phyloP scores from a whole-genome alignment of 2,113 vertebrate genomes.

The Uropsilus gracilis region DNA sequence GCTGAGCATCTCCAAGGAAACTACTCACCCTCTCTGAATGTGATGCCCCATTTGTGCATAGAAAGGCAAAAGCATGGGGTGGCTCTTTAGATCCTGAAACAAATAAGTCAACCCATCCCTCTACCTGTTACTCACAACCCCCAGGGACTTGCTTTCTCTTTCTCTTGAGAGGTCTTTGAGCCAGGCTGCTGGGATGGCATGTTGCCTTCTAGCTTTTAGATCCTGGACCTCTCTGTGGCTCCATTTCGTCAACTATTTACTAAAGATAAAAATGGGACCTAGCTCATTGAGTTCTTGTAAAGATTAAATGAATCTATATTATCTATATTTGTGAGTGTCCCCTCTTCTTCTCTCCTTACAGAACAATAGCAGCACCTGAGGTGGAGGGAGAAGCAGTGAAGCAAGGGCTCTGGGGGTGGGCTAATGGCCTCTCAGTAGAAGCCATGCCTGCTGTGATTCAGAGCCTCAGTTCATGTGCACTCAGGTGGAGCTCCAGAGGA shows the following conservation, averaged over 20 bases:
- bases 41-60: neutral
- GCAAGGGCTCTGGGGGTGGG: neutral
- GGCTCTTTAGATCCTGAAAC: neutral
- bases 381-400: neutral
- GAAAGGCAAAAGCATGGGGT: neutral
- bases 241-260: no score
- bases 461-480: neutral
- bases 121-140: neutral
- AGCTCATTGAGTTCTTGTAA: no score
- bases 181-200: no score
- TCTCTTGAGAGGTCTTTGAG: no score
- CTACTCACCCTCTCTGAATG: neutral
- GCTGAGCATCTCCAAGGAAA: neutral
- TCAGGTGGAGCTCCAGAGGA: neutral
- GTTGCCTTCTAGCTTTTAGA: no score
- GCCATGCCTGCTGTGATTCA: neutral
- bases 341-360: conserved; percentile 37
- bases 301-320: no score
- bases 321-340: neutral
- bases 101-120: neutral
- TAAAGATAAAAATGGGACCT: no score
- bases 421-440: neutral
- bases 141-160: no score
- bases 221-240: no score
- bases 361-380: neutral